A percentile compares a stretch with the other conserved stretches of the same genome.
phyloP scores from a whole-genome alignment of 2,888 invertebrate species.

The Melanargia galathea region DNA sequence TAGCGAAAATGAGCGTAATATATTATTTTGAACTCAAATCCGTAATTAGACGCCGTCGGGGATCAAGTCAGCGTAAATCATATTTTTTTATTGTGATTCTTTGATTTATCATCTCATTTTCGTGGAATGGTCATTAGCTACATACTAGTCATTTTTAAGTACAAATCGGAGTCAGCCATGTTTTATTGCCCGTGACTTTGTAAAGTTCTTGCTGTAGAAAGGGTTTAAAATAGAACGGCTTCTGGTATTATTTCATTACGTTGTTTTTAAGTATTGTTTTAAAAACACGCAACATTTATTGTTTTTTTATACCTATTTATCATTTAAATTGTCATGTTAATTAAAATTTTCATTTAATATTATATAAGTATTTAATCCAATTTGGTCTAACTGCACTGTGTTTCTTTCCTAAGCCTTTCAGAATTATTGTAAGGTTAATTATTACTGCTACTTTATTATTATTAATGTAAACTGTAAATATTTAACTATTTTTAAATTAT shows the following conservation, averaged over 20 bases:
- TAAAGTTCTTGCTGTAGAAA: not conserved
- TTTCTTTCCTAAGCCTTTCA: too few relatives aligned
- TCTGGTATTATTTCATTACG: not conserved
- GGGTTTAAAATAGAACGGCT: not conserved
- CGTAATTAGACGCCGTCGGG: conserved; percentile 22
- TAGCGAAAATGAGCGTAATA: conserved; percentile 23
- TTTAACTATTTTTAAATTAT: too few relatives aligned
- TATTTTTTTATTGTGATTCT: conserved; percentile 22
- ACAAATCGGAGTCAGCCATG: conserved; percentile 8
- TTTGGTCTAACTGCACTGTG: too few relatives aligned
- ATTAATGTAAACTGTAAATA: too few relatives aligned
- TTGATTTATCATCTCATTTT: conserved; percentile 21
- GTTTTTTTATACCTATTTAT: not conserved
- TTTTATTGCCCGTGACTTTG: conserved; percentile 18
- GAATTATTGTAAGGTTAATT: too few relatives aligned
- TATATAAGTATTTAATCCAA: too few relatives aligned
- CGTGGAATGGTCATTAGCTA: conserved; percentile 9
- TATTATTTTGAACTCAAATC: conserved; percentile 23
- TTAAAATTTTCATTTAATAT: too few relatives aligned
- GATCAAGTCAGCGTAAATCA: conserved; percentile 22
- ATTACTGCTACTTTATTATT: too few relatives aligned
- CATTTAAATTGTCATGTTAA: too few relatives aligned
- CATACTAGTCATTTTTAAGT: not conserved
- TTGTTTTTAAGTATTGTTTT: not conserved
- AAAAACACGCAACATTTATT: not conserved